Percentiles rank a stretch among this genome's conserved stretches.
These are phyloP conservation scores for Notodonta dromedarius DNA, from an alignment of 2,888 invertebrate species.

Conservation along the genomic window DNA sequence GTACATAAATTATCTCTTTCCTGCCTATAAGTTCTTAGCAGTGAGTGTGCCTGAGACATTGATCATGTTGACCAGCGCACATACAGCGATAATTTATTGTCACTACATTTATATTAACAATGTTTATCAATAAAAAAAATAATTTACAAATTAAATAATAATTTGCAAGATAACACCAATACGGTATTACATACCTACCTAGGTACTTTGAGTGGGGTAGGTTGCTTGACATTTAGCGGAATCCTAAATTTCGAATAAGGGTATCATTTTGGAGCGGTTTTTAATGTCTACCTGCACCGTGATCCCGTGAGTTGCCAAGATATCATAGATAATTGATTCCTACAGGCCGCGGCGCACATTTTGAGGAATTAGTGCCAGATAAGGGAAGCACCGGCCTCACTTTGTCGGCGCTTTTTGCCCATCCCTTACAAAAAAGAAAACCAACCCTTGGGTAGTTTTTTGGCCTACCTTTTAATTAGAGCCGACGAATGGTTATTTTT, in stretches of 20 bases:
- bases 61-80: slow-evolving; percentile 2
- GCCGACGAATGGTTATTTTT: slow-evolving; percentile 44
- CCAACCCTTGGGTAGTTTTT: slow-evolving; percentile 73
- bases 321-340: slow-evolving; percentile 57
- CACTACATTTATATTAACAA: not conserved
- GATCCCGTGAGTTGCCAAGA: slow-evolving; percentile 30
- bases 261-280: slow-evolving; percentile 14
- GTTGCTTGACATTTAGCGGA: not conserved
- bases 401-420: slow-evolving; percentile 78
- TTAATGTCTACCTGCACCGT: slow-evolving; percentile 29
- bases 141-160: not conserved
- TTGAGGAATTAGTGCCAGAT: slow-evolving; percentile 64
- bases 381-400: slow-evolving; percentile 52
- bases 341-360: slow-evolving; percentile 56
- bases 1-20: slow-evolving; percentile 1
- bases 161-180: not conserved
- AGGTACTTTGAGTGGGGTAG: too few relatives aligned
- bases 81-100: slow-evolving; percentile 1
- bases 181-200: too few relatives aligned
- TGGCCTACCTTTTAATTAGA: slow-evolving; percentile 79
- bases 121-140: slow-evolving; percentile 2
- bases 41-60: not conserved
- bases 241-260: not conserved
- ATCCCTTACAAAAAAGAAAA: slow-evolving; percentile 63
- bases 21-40: slow-evolving; percentile 1